These are phyloP conservation scores for Arctopsyche grandis DNA, from an alignment of 1,140 invertebrate species.

Conservation along the genomic window DNA sequence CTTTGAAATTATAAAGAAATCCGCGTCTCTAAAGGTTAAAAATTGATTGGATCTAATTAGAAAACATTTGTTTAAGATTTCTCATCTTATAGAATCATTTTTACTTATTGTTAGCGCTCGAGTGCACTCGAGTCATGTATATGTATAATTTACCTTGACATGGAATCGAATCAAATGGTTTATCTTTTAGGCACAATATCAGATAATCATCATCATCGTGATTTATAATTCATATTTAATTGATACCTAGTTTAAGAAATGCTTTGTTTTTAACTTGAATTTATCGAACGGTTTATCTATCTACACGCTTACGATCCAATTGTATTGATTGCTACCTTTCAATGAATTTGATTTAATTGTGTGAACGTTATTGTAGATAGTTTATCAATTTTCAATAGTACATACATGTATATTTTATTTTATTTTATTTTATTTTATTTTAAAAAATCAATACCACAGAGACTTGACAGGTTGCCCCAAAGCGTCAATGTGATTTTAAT, in stretches of 20 bases:
- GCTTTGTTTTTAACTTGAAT: not conserved
- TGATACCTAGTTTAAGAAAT: constrained; percentile 3
- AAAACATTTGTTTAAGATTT: constrained; percentile 11
- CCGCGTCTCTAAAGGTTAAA: not conserved
- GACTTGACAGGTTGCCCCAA: too few species aligned
- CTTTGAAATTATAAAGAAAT: constrained; percentile 1
- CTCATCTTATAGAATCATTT: not conserved
- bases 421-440: too few species aligned
- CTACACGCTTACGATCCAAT: not conserved
- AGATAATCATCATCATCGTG: constrained; percentile 12
- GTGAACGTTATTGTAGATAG: too few species aligned
- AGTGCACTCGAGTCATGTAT: too few species aligned
- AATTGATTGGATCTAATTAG: constrained; percentile 23
- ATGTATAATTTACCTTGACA: constrained; percentile 1
- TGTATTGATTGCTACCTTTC: too few species aligned
- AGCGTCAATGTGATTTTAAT: too few species aligned
- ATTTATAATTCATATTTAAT: constrained; percentile 14
- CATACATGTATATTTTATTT: too few species aligned
- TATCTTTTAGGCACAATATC: not conserved
- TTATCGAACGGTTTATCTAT: constrained; percentile 3
- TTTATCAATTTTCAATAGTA: too few species aligned
- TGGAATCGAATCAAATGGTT: constrained; percentile 12
- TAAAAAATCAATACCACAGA: too few species aligned
- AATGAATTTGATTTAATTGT: too few species aligned
- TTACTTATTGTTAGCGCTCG: too few species aligned